Evolutionary conservation across 2,113 vertebrate species (phyloP).

Genomic region (Lutjanus erythropterus): DNA sequence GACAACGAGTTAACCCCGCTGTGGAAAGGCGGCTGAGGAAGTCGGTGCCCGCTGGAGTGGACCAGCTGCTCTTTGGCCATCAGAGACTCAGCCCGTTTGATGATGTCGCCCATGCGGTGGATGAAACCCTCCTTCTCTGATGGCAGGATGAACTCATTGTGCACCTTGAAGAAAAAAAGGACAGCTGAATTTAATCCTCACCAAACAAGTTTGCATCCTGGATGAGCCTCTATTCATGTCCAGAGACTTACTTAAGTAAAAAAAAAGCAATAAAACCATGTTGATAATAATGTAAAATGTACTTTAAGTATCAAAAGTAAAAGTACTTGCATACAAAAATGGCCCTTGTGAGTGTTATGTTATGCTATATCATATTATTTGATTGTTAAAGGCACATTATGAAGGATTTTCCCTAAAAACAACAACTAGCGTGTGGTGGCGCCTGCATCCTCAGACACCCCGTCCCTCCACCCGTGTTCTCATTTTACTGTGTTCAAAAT

Average conservation of each 20-base stretch:
- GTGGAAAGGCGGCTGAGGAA: constrained; percentile 62
- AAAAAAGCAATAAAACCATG: no score
- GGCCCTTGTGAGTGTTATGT: neutral
- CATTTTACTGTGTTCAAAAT: no score
- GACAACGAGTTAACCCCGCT: constrained; percentile 70
- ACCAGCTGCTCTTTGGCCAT: constrained; percentile 86
- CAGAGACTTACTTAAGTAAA: no score
- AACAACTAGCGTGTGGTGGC: no score
- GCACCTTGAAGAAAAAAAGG: constrained; percentile 85
- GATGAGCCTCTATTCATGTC: no score
- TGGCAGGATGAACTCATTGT: constrained; percentile 96
- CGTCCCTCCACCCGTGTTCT: no score
- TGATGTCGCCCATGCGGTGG: constrained; percentile 93
- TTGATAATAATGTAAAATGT: no score
- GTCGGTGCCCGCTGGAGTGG: constrained; percentile 63
- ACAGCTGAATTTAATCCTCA: no score
- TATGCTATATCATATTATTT: neutral
- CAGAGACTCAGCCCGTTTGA: constrained; percentile 92
- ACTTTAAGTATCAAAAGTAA: neutral
- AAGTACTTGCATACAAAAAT: neutral
- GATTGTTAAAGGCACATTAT: no score
- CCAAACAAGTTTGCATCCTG: no score
- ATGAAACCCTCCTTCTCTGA: constrained; percentile 93
- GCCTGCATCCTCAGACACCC: no score
- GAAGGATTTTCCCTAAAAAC: no score